Base-by-base conservation (phyloP, 2,888 invertebrate species). In the Apomyelois bistriatella region DNA sequence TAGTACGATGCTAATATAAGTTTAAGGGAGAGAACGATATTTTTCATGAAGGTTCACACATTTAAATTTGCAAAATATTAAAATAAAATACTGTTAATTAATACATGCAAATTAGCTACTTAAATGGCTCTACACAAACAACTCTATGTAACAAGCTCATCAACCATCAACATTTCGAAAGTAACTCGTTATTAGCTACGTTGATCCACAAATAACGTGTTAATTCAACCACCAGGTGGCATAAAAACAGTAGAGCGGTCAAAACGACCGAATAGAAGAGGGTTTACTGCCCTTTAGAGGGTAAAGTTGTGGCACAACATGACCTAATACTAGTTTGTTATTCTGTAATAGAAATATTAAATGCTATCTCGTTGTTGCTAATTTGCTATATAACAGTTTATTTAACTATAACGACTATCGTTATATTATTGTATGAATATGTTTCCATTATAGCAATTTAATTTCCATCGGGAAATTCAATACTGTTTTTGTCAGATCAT, bases 191-290 rank as follows among this genome's bases (percentile, higher is more conserved):
- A 49, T 48, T 50, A 32, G 53, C 35, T 49, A 36, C 55, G 63
- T 67, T 68, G 65, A 68, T 64, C 70, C 61, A 52, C 65, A 71
- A 79, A 77, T 60, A 61, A 57, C 60, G 59, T 68, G 75, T 74
- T 82, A 74, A 78, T 79, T 70, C 68, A 64, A 64, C 65, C 59
- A 66, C 68, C 70, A 74, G 75, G 76, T 73, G 71, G 62, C 61
- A 68, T 72, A 79, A 84, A 79, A 82, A 79, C 71, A 66, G 60
- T 69, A 70, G 70, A 59, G 61, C 60, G 61, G 59, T 58, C 60
- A 58, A 60, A 71, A 70, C 66, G 66, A 67, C 60, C 65, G 65
- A 59, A 63, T 65, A 30, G 59, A 66, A 63, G 62, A 70, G 76
- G 76, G 81, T 75, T 79, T 74, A 78, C 72, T 74, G 71, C 66